Base-by-base conservation (phyloP, 2,888 invertebrate species). In the Ichneumoninae sp. region DNA sequence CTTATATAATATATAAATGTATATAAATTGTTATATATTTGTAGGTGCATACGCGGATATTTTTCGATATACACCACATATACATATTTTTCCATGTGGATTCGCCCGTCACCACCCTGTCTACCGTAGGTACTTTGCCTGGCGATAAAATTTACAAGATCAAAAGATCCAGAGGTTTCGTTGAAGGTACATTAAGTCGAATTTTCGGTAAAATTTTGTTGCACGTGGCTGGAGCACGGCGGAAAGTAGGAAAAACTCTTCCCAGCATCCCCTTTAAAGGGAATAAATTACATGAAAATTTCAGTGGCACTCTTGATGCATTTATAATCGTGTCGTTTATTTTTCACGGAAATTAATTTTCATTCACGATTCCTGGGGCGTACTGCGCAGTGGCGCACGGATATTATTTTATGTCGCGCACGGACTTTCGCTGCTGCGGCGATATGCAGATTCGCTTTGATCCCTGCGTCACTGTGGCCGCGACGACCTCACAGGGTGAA, bases 401-500 rank as follows among this genome's bases (percentile, higher is more conserved):
- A 70, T 33, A 52, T 70, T 33, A 70, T 54, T 70, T 36, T 22
- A 70, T 19, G 52, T 52, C 52, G 52, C 47, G 36, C 52, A 6
- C 10, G 70, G 36, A 16, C 52, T 70, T 70, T 52, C 19, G 19
- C 13, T 70, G 36, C 30, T 22, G 52, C 33, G 33, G 52, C 13
- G 52, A 70, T 70, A 36, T 71, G 40, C 54, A 40, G 40, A 57
- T 36, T 71, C 36, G 40, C 54, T 54, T 71, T 71, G 71, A 71
- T 71, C 52, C 70, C 33, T 70, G 40, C 60, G 6, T 47, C 47
- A 69, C 22, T 66, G 8, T 26, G 40, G 13, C 36, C 52, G 54
- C 36, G 30, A 33, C 36, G 54, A 36, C 36, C 57, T 57, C 40
- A 16, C 40, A 5, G 57, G 40, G 13, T 3, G 57, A 57, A 71